Evolutionary conservation across 2,888 invertebrate genomes (phyloP), one percentile per base, ranked within the genome.

Genomic region (Pegoplata infirma): DNA sequence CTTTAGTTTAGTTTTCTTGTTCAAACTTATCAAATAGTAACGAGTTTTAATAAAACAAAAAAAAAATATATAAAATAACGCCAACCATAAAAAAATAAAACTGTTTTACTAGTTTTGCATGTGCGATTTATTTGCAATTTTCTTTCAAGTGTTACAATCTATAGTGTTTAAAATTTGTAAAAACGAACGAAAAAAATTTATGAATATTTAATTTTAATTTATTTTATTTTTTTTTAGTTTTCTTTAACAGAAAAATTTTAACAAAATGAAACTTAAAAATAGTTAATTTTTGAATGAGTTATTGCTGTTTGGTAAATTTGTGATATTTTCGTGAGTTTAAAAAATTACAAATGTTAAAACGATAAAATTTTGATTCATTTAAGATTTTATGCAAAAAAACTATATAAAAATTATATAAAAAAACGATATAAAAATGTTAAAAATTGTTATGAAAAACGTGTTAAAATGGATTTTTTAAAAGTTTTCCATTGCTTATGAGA

Each of bases 1-100:
- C 68, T 69, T 76, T 23, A 76, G 75, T 76, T 68, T 76, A 32
- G 25, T 49, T 69, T 76, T 68, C 75, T 44, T 49, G 19, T 64
- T 69, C 68, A 76, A 76, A 69, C 75, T 58, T 14, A 51, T n/a
- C 63, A 63, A 69, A 64, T 55, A 56, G 53, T 75, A 36, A 40
- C 61, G 7, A 66, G 47, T 21, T 17, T 32, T n/a, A 40, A 25
- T 5, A 3, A 40, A 40, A 63, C 5, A 23, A 17, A 40, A 2
- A n/a, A n/a, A 32, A 32, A 55, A 55, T 16, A 7, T 10, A 10
- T 5, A 51, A 51, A 46, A 59, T 49, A 58, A 47, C 17, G 3
- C 8, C 8, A 53, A 25, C 28, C 5, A 40, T 44, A n/a, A 53
- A 19, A 47, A 14, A 19, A 19, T 17, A 58, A 51, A 51, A 67